Conservation (phyloP, 2,113 vertebrate genomes). For the Cygnus buccinator region DNA sequence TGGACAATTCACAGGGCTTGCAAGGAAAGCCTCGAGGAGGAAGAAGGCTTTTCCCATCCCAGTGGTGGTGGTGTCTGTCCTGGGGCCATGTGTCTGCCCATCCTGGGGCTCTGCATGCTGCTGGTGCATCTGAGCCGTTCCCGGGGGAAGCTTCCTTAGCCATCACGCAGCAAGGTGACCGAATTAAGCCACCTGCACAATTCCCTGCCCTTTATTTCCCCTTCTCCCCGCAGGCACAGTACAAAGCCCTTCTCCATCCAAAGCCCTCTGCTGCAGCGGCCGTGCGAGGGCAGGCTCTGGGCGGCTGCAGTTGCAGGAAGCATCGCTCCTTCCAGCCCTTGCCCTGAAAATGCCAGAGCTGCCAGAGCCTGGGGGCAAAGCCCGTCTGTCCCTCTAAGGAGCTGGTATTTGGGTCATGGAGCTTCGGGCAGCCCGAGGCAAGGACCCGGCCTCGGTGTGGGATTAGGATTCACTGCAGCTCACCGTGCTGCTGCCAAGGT, state of each 20-base stretch:
- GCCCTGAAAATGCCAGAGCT: rapidly evolving
- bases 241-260: not conserved
- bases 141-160: not conserved
- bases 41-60: not conserved
- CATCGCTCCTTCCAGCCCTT: not conserved
- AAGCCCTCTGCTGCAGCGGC: rapidly evolving
- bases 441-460: not conserved
- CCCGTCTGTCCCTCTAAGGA: not conserved
- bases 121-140: not conserved
- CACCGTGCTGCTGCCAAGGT: not conserved
- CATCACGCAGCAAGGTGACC: not conserved
- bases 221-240: rapidly evolving
- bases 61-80: not conserved
- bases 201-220: not conserved
- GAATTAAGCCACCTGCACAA: not conserved
- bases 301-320: not conserved
- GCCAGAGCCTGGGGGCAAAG: not conserved
- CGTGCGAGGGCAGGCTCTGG: not conserved
- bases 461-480: slow-evolving; percentile 25
- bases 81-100: not conserved
- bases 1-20: not conserved
- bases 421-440: not conserved
- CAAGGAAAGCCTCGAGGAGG: not conserved
- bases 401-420: not conserved
- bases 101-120: not conserved